Conservation (phyloP, 2,113 vertebrate genomes). For the Sylvia atricapilla region DNA sequence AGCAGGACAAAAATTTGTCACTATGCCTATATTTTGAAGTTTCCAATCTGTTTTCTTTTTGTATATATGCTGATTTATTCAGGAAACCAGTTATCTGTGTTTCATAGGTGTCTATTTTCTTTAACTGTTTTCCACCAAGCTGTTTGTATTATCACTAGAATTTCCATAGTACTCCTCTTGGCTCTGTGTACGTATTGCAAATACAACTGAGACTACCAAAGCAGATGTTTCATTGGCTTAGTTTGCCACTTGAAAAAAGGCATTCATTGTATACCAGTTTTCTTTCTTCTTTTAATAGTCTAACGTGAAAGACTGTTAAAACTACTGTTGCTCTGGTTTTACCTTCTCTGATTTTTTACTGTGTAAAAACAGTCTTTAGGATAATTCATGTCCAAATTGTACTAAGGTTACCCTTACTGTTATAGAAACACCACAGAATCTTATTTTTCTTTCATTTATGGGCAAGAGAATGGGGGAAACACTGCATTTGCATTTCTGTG, state of each 20-base stretch:
- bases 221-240: not conserved
- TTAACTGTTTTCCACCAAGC: not conserved
- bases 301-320: not conserved
- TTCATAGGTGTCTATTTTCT: not conserved
- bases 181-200: not conserved
- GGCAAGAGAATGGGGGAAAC: not conserved
- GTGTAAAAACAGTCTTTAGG: not conserved
- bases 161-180: not conserved
- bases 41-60: not conserved
- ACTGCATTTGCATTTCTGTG: not conserved
- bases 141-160: not conserved
- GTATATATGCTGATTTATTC: not conserved
- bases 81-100: not conserved
- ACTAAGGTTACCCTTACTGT: not conserved
- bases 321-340: not conserved
- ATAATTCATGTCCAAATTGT: not conserved
- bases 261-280: not conserved
- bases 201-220: not conserved
- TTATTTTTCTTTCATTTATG: not conserved
- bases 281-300: not conserved
- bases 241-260: not conserved
- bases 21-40: not conserved
- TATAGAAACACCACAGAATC: not conserved
- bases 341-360: not conserved
- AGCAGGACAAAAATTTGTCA: not conserved